These are phyloP conservation scores for Lanius collurio DNA, from an alignment of 2,113 vertebrate species.

Conservation along the genomic window DNA sequence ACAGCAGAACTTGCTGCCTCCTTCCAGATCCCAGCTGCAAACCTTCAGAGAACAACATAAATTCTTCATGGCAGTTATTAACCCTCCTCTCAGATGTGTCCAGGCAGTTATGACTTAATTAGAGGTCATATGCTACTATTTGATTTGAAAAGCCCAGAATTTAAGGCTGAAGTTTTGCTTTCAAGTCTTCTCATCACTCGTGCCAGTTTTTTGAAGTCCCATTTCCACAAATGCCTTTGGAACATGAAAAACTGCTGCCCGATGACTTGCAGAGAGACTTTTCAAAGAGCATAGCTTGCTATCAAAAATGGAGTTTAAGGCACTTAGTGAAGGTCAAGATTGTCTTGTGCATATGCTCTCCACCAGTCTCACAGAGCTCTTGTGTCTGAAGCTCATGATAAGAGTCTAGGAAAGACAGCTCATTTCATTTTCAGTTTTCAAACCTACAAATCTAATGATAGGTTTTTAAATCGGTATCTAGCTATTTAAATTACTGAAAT, in stretches of 20 bases:
- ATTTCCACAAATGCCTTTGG: not conserved
- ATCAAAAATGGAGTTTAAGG: not conserved
- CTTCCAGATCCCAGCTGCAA: not conserved
- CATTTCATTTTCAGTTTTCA: not conserved
- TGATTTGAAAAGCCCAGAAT: not conserved
- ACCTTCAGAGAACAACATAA: not conserved
- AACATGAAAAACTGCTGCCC: not conserved
- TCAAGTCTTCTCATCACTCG: not conserved
- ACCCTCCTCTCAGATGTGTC: not conserved
- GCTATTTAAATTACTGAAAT: not conserved
- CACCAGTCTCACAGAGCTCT: not conserved
- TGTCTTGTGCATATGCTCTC: rapidly evolving
- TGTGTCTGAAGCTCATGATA: not conserved
- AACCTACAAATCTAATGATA: not conserved
- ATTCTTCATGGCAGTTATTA: not conserved
- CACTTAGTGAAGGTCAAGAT: not conserved
- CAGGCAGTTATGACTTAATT: not conserved
- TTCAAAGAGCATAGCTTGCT: not conserved
- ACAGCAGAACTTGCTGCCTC: not conserved
- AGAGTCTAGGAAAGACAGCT: not conserved
- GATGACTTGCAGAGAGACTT: not conserved
- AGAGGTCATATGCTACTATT: not conserved
- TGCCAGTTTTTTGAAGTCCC: not conserved
- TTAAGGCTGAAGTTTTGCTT: not conserved
- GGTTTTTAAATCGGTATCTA: not conserved